These are phyloP conservation scores for Lithobates sylvaticus DNA, from an alignment of 2,797 vertebrate species.

Conservation along the genomic window DNA sequence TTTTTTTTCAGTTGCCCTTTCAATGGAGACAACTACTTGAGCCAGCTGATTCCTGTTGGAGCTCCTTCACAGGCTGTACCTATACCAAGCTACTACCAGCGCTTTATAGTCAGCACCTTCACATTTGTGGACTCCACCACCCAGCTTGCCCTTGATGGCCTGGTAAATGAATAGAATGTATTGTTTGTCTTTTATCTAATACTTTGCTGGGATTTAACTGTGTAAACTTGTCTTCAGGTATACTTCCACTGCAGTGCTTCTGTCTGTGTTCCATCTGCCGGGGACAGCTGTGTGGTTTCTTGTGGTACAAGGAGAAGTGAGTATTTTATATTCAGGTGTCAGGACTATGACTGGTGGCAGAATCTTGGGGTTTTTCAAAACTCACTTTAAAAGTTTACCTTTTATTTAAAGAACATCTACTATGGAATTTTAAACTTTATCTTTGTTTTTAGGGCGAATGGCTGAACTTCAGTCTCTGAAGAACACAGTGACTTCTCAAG, in stretches of 20 bases:
- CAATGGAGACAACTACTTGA: conserved; percentile 71
- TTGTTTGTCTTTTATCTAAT: too few species aligned
- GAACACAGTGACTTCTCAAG: conserved; percentile 35
- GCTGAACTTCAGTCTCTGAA: not conserved
- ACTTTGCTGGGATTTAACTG: too few species aligned
- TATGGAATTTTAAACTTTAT: too few species aligned
- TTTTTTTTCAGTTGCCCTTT: conserved; percentile 74
- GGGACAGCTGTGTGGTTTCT: conserved; percentile 42
- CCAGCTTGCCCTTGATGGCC: conserved; percentile 66
- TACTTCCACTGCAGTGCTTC: conserved; percentile 73
- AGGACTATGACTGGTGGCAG: too few species aligned
- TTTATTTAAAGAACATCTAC: too few species aligned
- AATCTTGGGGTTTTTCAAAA: too few species aligned
- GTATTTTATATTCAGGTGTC: conserved; percentile 13
- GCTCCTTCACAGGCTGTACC: conserved; percentile 7
- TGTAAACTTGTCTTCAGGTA: conserved; percentile 60
- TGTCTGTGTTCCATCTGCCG: conserved; percentile 61
- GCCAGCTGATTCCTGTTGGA: conserved; percentile 54
- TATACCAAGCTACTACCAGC: conserved; percentile 69
- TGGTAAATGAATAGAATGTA: conserved; percentile 49
- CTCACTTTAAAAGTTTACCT: too few species aligned
- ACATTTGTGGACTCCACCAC: conserved; percentile 67
- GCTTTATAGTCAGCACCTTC: conserved; percentile 71
- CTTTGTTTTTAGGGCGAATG: conserved; percentile 18
- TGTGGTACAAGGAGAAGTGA: conserved; percentile 66